A percentile compares a stretch with the other conserved stretches of the same genome.
Evolutionary conservation across 2,113 vertebrate genomes (phyloP).

Genomic region (Eolophus roseicapilla): DNA sequence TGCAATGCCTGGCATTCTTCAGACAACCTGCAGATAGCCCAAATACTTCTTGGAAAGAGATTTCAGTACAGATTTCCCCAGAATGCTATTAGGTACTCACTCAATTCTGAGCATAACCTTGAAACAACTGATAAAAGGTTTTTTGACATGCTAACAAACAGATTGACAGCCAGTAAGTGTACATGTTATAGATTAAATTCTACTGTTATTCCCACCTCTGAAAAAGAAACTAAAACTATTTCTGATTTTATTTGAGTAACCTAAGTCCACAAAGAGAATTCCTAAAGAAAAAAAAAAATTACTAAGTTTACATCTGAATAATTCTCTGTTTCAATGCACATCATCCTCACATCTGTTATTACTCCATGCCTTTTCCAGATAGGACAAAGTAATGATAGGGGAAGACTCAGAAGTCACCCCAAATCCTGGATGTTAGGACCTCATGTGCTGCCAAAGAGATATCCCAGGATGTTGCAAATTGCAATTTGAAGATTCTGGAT

Average conservation of each 20-base stretch:
- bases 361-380: not conserved
- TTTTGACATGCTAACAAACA: not conserved
- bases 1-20: not conserved
- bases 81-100: not conserved
- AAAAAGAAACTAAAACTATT: not conserved
- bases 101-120: not conserved
- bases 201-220: not conserved
- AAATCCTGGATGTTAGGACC: not conserved
- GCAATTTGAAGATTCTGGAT: conserved; percentile 12
- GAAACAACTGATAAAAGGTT: not conserved
- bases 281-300: not conserved
- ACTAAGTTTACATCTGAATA: not conserved
- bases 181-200: not conserved
- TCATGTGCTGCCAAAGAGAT: not conserved
- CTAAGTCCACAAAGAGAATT: not conserved
- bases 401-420: not conserved
- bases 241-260: not conserved
- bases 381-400: not conserved
- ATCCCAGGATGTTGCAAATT: conserved; percentile 10
- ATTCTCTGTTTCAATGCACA: not conserved
- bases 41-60: conserved; percentile 2
- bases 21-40: not conserved
- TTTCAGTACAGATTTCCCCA: not conserved
- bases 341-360: not conserved
- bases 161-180: not conserved